These are phyloP conservation scores for Blennius ocellaris DNA, from an alignment of 2,113 vertebrate genomes.

Conservation along the genomic window DNA sequence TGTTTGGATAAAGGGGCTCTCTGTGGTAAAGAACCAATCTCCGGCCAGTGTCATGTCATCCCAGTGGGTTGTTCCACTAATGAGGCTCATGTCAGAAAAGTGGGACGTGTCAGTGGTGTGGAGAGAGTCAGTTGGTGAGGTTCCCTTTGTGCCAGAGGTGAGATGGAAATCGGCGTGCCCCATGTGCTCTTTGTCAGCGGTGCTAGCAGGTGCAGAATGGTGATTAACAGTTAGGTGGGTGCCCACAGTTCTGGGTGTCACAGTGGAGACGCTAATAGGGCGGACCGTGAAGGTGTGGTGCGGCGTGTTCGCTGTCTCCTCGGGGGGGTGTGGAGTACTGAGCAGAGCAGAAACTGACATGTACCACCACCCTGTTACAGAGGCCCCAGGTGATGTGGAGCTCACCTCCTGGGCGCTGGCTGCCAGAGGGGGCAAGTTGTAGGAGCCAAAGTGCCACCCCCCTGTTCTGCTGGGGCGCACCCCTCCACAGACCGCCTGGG, in stretches of 20 bases:
- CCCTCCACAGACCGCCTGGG: slow-evolving; percentile 74
- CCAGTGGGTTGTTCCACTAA: slow-evolving; percentile 3
- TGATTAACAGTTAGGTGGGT: slow-evolving; percentile 34
- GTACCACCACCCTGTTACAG: slow-evolving; percentile 63
- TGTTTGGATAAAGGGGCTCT: slow-evolving; percentile 54
- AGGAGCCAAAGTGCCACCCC: slow-evolving; percentile 77
- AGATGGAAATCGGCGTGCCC: slow-evolving; percentile 25
- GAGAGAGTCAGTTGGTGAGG: slow-evolving; percentile 25
- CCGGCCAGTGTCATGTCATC: slow-evolving; percentile 27
- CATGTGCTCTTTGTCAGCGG: slow-evolving; percentile 14
- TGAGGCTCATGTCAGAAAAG: slow-evolving; percentile 33
- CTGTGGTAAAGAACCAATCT: slow-evolving; percentile 59
- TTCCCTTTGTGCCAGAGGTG: slow-evolving; percentile 14
- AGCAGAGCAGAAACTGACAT: slow-evolving; percentile 47
- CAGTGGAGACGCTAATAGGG: slow-evolving; percentile 27
- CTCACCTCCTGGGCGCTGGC: slow-evolving; percentile 45
- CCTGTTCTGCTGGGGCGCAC: slow-evolving; percentile 54
- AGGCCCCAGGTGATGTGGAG: slow-evolving; percentile 38
- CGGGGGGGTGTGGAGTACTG: slow-evolving; percentile 33
- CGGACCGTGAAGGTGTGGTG: slow-evolving; percentile 27
- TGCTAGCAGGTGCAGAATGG: slow-evolving; percentile 6
- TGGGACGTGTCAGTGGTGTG: slow-evolving; percentile 26
- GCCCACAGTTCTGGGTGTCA: slow-evolving; percentile 11
- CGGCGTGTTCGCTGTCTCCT: slow-evolving; percentile 22
- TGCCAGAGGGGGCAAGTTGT: slow-evolving; percentile 68